Evolutionary conservation across 2,797 vertebrate species (phyloP).

Genomic region (Rhabdomys pumilio): DNA sequence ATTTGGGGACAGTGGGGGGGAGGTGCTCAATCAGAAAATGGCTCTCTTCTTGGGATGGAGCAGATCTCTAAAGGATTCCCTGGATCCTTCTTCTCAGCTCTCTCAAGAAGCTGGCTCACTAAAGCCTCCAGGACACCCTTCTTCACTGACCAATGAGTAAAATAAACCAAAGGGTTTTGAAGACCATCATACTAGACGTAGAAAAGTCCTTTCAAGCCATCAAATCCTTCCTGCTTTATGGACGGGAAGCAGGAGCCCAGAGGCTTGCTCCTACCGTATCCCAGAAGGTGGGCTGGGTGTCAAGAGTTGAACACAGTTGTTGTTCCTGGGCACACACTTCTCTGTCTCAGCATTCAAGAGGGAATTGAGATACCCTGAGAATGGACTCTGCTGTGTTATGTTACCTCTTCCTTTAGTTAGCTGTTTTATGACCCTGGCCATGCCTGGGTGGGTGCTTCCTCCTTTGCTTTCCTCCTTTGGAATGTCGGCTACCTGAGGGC

Average conservation of each 20-base stretch:
- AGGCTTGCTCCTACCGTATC: not conserved
- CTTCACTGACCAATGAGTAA: not conserved
- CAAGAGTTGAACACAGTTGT: not conserved
- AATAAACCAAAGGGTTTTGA: not conserved
- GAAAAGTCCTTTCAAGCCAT: not conserved
- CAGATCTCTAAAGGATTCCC: not conserved
- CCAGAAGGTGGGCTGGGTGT: not conserved
- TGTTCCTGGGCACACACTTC: not conserved
- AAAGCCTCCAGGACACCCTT: not conserved
- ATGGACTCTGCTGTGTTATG: too few species aligned
- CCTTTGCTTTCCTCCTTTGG: not conserved
- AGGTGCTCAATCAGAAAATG: not conserved
- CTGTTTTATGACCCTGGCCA: not conserved
- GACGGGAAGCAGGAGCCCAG: not conserved
- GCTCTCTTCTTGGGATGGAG: not conserved
- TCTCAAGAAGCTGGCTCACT: not conserved
- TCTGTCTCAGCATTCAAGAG: not conserved
- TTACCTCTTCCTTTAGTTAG: accelerated
- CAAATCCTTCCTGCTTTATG: not conserved
- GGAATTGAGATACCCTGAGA: not conserved
- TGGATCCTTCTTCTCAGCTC: not conserved
- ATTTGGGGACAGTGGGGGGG: not conserved
- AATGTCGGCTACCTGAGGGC: not conserved
- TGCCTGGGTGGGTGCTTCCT: not conserved
- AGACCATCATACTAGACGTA: not conserved